Conservation (phyloP, 2,113 vertebrate species). For the Lamprologus sp. region DNA sequence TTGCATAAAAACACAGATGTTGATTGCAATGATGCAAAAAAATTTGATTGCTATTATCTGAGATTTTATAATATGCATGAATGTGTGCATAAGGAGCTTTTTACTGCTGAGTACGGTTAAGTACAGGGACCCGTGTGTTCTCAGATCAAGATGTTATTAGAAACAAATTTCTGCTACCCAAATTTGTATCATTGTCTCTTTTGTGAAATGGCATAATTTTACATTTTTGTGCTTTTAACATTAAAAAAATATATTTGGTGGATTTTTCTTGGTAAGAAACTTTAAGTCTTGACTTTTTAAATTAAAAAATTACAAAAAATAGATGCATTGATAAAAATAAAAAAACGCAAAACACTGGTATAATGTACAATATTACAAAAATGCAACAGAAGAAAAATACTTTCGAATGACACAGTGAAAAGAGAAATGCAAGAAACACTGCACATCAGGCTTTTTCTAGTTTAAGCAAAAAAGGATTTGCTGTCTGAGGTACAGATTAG, state of each 20-base stretch:
- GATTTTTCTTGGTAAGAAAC: background rate
- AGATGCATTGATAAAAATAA: background rate
- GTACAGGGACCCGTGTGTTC: rapidly evolving
- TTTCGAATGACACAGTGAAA: background rate
- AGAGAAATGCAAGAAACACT: background rate
- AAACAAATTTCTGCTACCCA: background rate
- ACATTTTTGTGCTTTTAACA: background rate
- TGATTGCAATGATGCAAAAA: rapidly evolving
- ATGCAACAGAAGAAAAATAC: background rate
- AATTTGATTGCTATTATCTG: rapidly evolving
- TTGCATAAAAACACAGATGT: background rate
- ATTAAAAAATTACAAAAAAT: background rate
- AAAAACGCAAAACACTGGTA: background rate
- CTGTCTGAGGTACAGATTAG: background rate
- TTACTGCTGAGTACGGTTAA: rapidly evolving
- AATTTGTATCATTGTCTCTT: background rate
- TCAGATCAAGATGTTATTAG: background rate
- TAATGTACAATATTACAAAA: background rate
- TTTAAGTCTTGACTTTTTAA: background rate
- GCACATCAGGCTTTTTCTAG: background rate
- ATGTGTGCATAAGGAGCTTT: background rate
- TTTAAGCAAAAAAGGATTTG: background rate
- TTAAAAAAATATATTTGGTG: background rate
- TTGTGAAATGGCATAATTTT: background rate
- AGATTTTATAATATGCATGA: background rate